Base-by-base conservation (phyloP, 92 coral and sea anemone genomes). In the Heliopora coerulea region DNA sequence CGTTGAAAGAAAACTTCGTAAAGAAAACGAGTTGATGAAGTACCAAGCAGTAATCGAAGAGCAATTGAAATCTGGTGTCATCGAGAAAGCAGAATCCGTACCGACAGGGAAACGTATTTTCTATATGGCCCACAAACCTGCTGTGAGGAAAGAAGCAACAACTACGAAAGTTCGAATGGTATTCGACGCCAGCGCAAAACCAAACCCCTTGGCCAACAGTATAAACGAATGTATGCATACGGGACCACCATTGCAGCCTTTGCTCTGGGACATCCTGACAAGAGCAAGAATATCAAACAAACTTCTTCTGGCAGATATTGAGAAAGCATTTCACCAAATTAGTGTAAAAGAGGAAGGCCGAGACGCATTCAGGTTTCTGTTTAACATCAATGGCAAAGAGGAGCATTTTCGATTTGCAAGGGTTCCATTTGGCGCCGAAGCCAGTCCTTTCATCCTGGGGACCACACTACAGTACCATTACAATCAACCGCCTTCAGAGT, bases 101-200 rank as follows among this genome's bases (percentile, higher is more conserved):
- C 83, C 80, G 30, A 69, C 80, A 13, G 80, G 83, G 15, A 34
- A 81, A 32, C 58, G 83, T 11, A 67, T 82, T 17, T 85, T 65
- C 35, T 72, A 72, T 62, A 77, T 85, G 83, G 86, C 78, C 19
- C 86, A 86, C 59, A 82, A 86, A 37, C 89, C 89, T 8, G 89
- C 75, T 1, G 86, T 82, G 59, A 72, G 86, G 68, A 62, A 82
- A 65, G 68, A 44, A 31, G 86, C 84, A 23, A 46, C 60, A 31
- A 79, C 89, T 20, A 86, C 86, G 44, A 82, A 86, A 54, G 84
- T 78, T 56, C 21, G 82, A n/a, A 84, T 84, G 85, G 88, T 84
- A 13, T 84, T 80, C 34, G 82, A 77, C 59, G 89, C 83, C 5
- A 85, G 89, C 21, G 78, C 89, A 5, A 85, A 85, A 25, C 82